Conservation (phyloP, 2,888 invertebrate genomes). For the Drosophila multiciliata region DNA sequence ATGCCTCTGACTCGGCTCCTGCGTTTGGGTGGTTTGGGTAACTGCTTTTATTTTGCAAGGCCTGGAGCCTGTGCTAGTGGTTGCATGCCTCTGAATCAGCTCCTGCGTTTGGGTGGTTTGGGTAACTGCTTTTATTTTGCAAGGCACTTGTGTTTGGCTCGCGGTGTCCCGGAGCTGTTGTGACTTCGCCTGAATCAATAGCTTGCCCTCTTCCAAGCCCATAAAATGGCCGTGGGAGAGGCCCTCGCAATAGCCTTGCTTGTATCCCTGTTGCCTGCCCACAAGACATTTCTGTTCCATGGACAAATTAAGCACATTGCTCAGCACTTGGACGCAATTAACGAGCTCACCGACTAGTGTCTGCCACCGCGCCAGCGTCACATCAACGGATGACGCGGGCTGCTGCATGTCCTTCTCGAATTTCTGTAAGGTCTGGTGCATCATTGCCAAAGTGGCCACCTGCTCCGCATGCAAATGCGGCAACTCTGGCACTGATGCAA, state of each 20-base stretch:
- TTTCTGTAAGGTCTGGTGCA: constrained; percentile 48
- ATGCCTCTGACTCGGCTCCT: too few species aligned
- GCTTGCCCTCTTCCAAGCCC: constrained; percentile 60
- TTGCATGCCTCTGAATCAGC: not conserved
- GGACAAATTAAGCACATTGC: constrained; percentile 61
- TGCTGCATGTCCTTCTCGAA: constrained; percentile 23
- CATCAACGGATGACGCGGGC: constrained; percentile 16
- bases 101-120: constrained; percentile 18
- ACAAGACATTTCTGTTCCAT: constrained; percentile 67
- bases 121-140: not conserved
- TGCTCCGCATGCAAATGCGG: constrained; percentile 57
- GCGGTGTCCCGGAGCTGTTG: not conserved
- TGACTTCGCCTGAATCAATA: not conserved
- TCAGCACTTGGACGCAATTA: constrained; percentile 47
- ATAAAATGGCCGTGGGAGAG: constrained; percentile 64
- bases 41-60: too few species aligned
- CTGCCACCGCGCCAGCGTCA: constrained; percentile 28
- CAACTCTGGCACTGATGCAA: constrained; percentile 38
- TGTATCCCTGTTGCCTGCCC: constrained; percentile 55
- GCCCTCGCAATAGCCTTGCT: constrained; percentile 62
- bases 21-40: too few species aligned
- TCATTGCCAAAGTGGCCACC: constrained; percentile 48
- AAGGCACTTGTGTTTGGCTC: constrained; percentile 22
- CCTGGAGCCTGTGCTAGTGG: constrained; percentile 4
- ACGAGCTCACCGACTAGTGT: constrained; percentile 44